Base-by-base conservation (phyloP, 2,888 invertebrate genomes). In the Desoria tigrina region DNA sequence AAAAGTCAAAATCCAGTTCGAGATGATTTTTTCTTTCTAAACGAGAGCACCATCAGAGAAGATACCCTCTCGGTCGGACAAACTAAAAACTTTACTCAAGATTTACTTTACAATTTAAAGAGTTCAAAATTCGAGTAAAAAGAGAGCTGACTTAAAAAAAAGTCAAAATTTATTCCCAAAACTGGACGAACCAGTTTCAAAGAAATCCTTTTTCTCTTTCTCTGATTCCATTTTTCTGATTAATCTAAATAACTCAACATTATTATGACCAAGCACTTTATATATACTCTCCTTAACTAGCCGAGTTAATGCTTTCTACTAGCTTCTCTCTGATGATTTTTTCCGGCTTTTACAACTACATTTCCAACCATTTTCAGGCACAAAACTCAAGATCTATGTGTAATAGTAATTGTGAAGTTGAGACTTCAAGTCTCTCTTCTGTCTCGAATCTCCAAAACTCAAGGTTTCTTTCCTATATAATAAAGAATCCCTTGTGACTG, bases 131-230 rank as follows among this genome's bases (percentile, higher is more conserved):
- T 32, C 32, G 32, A 32, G 32, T 58, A 24, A 9, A 58, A 21
- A 58, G 27, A 27, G 57, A 57, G 18, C 37, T 18, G 39, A 57
- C 3, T 18, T 16, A 42, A 57, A 42, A 57, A 58, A 21, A 58
- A 58, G 27, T 42, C 26, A 74, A 75, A 75, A 74, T 74, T 75
- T 75, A 75, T 75, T 74, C 75, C 74, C 74, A 74, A 75, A 75
- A 75, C 73, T 75, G 75, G 75, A 69, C 70, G 71, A 72, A 72
- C 75, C 75, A 75, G 74, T 75, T 75, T 75, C 68, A 66, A 66
- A 53, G 63, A 67, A 67, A 61, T 63, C 51, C n/a, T 60, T 60
- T 51, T 50, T 49, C 60, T 60, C 51, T 60, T 60, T 59, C 45
- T 59, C 60, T 60, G 50, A 51, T 65, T 72, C 69, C 68, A 72